These are phyloP conservation scores for Bradypodion pumilum DNA, from an alignment of 2,797 vertebrate species.

Conservation along the genomic window DNA sequence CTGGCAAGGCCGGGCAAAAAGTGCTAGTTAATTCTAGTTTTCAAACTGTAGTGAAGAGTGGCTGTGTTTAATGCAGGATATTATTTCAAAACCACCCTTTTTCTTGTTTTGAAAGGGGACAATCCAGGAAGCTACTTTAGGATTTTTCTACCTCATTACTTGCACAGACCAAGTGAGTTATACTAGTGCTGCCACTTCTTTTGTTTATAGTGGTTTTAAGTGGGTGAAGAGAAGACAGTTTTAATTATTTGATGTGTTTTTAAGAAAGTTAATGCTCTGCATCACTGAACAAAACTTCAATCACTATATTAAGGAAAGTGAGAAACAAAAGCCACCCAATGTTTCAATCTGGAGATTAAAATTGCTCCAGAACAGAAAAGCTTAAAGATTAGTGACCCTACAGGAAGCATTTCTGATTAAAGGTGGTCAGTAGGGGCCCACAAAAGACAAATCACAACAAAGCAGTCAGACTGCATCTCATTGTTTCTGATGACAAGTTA, in stretches of 20 bases:
- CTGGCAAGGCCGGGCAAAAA: too few species aligned
- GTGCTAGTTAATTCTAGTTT: background rate
- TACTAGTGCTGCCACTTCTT: background rate
- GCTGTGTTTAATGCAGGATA: background rate
- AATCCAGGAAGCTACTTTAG: background rate
- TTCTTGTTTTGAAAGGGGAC: background rate
- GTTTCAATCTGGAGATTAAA: background rate
- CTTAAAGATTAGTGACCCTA: background rate
- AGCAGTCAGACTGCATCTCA: constrained; percentile 29
- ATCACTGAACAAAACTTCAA: background rate
- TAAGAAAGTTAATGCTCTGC: background rate
- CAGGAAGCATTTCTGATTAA: constrained; percentile 41
- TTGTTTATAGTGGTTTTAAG: background rate
- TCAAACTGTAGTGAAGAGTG: background rate
- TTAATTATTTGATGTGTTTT: background rate
- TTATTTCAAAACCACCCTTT: background rate
- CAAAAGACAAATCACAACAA: constrained; percentile 32
- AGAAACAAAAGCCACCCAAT: background rate
- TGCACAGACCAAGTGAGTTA: background rate
- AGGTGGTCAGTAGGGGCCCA: constrained; percentile 38
- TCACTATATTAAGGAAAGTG: background rate
- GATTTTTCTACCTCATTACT: background rate
- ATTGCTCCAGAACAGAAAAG: background rate
- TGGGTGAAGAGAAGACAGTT: too few species aligned
- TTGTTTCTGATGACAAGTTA: constrained; percentile 43